Evolutionary conservation across 2,113 vertebrate species (phyloP).

Genomic region (Pleuronectes platessa): DNA sequence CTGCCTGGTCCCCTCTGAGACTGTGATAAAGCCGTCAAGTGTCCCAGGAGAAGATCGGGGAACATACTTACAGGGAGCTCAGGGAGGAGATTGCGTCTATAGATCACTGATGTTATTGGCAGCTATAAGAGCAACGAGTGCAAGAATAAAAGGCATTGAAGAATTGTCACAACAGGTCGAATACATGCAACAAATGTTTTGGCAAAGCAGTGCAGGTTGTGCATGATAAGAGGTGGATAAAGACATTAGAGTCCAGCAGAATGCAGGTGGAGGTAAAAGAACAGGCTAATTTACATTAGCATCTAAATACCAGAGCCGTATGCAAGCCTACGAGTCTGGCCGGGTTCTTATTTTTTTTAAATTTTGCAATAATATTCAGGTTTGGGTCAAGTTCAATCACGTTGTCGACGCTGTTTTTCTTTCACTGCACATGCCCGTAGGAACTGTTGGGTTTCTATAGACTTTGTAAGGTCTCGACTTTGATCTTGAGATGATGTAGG

Average conservation of each 20-base stretch:
- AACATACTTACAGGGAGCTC: constrained; percentile 5
- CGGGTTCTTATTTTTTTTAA: no score
- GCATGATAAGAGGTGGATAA: background rate
- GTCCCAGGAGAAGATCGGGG: constrained; percentile 11
- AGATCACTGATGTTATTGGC: background rate
- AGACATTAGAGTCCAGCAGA: background rate
- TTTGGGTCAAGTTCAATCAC: no score
- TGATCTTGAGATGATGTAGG: no score
- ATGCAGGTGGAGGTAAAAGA: background rate
- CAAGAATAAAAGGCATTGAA: background rate
- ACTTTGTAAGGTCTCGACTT: no score
- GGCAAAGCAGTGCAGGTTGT: background rate
- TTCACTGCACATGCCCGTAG: no score
- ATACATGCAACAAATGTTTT: background rate
- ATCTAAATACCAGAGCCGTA: background rate
- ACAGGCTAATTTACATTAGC: background rate
- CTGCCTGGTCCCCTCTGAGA: constrained; percentile 39
- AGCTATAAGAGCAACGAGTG: background rate
- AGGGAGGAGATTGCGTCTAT: background rate
- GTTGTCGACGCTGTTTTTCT: no score
- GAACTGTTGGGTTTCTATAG: no score
- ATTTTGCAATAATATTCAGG: no score
- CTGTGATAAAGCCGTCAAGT: constrained; percentile 14
- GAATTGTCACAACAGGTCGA: background rate
- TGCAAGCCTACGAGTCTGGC: no score